Evolutionary conservation across 2,797 vertebrate genomes (phyloP).

Genomic region (Ispidina picta): DNA sequence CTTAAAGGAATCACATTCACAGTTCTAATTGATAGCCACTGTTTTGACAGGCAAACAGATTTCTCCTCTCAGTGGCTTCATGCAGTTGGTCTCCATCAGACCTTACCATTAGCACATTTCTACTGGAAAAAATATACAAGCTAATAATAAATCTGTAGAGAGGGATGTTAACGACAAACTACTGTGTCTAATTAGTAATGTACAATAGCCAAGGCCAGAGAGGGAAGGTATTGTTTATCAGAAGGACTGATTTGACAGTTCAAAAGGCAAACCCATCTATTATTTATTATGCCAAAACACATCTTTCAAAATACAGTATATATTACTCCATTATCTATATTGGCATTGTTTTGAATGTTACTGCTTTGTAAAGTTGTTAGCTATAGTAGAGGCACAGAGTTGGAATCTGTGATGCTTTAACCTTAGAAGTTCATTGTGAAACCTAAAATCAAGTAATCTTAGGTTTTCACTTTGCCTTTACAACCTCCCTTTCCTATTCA

Average conservation of each 20-base stretch:
- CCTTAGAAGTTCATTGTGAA: not conserved
- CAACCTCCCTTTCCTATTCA: not conserved
- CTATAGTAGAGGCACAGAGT: not conserved
- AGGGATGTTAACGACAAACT: conserved; percentile 59
- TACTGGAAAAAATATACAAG: conserved; percentile 34
- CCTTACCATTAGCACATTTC: conserved; percentile 59
- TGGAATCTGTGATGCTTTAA: not conserved
- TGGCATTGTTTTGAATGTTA: not conserved
- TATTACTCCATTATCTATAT: not conserved
- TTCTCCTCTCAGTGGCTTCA: conserved; percentile 54
- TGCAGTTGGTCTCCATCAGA: conserved; percentile 59
- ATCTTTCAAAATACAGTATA: conserved; percentile 49
- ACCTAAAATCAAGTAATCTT: not conserved
- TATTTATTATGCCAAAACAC: conserved; percentile 32
- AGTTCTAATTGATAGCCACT: conserved; percentile 67
- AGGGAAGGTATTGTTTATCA: conserved; percentile 52
- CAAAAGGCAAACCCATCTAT: conserved; percentile 39
- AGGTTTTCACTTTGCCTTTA: not conserved
- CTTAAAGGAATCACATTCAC: conserved; percentile 58
- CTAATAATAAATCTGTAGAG: conserved; percentile 40
- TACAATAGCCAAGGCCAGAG: conserved; percentile 21
- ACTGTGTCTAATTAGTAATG: conserved; percentile 60
- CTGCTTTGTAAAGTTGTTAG: conserved; percentile 6
- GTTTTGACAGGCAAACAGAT: conserved; percentile 62
- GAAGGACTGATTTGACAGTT: conserved; percentile 41